Conservation (phyloP, 2,113 vertebrate species). For the Numida meleagris region DNA sequence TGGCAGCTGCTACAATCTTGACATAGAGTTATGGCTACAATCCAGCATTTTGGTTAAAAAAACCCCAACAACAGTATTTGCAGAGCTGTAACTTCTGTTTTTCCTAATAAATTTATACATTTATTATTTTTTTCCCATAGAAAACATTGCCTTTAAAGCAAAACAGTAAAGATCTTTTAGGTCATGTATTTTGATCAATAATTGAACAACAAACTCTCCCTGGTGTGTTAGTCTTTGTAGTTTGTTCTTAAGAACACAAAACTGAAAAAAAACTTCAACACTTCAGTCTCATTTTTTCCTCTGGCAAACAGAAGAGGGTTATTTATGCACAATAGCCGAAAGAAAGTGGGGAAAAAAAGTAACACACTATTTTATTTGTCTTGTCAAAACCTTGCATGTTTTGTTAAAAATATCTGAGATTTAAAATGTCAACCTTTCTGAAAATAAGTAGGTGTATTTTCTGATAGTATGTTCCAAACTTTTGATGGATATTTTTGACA, state of each 20-base stretch:
- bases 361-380: neutral
- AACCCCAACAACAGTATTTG: neutral
- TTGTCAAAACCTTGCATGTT: neutral
- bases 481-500: neutral
- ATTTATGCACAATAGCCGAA: constrained; percentile 72
- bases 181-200: neutral
- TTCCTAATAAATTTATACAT: neutral
- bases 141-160: neutral
- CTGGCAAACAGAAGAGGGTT: neutral
- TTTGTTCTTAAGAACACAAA: constrained; percentile 78
- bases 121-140: neutral
- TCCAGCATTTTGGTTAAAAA: neutral
- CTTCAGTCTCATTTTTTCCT: constrained; percentile 70
- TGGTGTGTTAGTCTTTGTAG: neutral
- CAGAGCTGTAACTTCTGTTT: neutral
- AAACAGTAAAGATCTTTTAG: neutral
- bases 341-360: constrained; percentile 74
- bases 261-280: constrained; percentile 76
- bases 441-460: neutral
- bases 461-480: neutral
- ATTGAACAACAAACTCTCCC: neutral
- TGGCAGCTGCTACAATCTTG: neutral
- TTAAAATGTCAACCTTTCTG: neutral
- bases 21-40: neutral
- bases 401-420: neutral